These are phyloP conservation scores for Ellobium chinense DNA, from an alignment of 2,888 invertebrate genomes.

Conservation along the genomic window DNA sequence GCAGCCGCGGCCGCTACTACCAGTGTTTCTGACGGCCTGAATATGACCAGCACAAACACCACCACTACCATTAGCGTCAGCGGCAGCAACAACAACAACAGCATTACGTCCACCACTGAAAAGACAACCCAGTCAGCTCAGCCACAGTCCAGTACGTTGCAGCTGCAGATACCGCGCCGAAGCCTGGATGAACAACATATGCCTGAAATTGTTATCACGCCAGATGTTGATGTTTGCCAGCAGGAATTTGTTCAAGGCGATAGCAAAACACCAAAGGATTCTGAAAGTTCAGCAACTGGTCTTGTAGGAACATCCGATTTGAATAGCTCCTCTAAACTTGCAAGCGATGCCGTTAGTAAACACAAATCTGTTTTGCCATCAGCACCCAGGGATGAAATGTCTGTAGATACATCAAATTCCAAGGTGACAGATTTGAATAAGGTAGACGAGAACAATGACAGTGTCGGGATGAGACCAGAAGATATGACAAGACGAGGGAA, in stretches of 20 bases:
- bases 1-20: not conserved
- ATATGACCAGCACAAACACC: not conserved
- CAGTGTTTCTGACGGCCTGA: not conserved
- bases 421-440: no score
- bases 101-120: not conserved
- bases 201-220: slow-evolving; percentile 31
- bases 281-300: no score
- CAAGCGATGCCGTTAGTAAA: not conserved
- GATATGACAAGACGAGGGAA: no score
- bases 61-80: not conserved
- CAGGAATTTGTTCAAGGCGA: not conserved
- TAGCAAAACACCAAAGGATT: not conserved
- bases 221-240: not conserved
- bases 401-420: not conserved
- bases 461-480: no score
- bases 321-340: not conserved
- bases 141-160: not conserved
- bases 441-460: no score
- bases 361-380: no score
- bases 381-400: not conserved
- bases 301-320: not conserved
- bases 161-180: no score
- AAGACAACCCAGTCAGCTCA: not conserved
- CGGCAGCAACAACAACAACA: not conserved
- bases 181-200: not conserved